Conservation (phyloP, 2,113 vertebrate genomes). For the Camelus bactrianus region DNA sequence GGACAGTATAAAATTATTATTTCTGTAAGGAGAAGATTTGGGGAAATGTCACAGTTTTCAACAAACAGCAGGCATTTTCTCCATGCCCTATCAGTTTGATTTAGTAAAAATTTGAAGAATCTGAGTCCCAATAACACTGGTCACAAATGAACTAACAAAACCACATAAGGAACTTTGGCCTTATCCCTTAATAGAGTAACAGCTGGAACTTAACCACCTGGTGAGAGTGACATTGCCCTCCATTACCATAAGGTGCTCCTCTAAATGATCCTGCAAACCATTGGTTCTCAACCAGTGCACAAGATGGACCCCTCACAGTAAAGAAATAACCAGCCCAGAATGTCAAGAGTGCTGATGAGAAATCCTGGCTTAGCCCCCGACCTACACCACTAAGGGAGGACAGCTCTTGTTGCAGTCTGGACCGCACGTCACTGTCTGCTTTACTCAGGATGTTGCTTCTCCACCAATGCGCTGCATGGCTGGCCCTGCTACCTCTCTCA, state of each 20-base stretch:
- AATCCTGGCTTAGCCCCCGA: background rate
- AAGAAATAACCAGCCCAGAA: background rate
- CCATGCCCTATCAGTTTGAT: background rate
- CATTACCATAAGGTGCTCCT: background rate
- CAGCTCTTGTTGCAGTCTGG: background rate
- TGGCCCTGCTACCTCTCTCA: background rate
- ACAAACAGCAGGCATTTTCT: background rate
- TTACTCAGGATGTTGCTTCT: background rate
- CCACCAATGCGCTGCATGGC: background rate
- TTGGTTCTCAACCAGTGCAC: background rate
- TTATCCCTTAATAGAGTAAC: background rate
- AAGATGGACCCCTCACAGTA: background rate
- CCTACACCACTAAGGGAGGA: background rate
- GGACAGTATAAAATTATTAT: background rate
- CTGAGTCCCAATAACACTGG: background rate
- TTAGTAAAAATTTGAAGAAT: background rate
- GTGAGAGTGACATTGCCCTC: background rate
- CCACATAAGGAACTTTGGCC: background rate
- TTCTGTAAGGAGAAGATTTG: slow-evolving; percentile 39
- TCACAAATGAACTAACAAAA: slow-evolving; percentile 15
- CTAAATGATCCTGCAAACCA: background rate
- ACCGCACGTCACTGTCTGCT: background rate
- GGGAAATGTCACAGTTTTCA: slow-evolving; percentile 17
- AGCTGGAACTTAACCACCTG: background rate
- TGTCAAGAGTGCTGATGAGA: background rate